A percentile compares a stretch with the other conserved stretches of the same genome.
phyloP scores from a whole-genome alignment of 2,888 invertebrate species.

The Sphinx pinastri region DNA sequence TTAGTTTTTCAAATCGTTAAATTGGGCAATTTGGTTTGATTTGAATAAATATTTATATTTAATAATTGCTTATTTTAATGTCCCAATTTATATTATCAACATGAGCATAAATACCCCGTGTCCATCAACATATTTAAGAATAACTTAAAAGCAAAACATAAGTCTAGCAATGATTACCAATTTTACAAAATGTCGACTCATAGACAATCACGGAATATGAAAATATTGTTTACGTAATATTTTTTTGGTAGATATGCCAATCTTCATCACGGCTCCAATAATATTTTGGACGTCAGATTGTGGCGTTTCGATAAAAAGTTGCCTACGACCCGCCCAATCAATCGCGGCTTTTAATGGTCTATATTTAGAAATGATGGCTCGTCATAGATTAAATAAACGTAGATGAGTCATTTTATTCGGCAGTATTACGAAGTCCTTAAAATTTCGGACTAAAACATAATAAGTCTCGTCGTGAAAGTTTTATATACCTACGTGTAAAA shows the following conservation, averaged over 20 bases:
- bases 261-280: constrained; percentile 61
- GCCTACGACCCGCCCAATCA: constrained; percentile 63
- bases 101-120: not conserved
- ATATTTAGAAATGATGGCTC: constrained; percentile 68
- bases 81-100: not conserved
- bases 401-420: constrained; percentile 24
- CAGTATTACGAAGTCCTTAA: not conserved
- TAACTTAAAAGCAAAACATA: not conserved
- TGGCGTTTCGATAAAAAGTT: constrained; percentile 54
- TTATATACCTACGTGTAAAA: not conserved
- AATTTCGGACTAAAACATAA: not conserved
- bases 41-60: no score
- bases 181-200: constrained; percentile 20
- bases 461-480: not conserved
- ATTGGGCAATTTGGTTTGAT: not conserved
- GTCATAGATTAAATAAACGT: constrained; percentile 51
- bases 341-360: constrained; percentile 68
- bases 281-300: constrained; percentile 63
- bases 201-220: not conserved
- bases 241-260: constrained; percentile 56
- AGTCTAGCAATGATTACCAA: not conserved
- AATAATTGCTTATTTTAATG: no score
- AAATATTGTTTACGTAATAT: constrained; percentile 29
- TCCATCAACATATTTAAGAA: not conserved
- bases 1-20: not conserved